Evolutionary conservation across 2,888 invertebrate species (phyloP).

Genomic region (Clunio marinus): DNA sequence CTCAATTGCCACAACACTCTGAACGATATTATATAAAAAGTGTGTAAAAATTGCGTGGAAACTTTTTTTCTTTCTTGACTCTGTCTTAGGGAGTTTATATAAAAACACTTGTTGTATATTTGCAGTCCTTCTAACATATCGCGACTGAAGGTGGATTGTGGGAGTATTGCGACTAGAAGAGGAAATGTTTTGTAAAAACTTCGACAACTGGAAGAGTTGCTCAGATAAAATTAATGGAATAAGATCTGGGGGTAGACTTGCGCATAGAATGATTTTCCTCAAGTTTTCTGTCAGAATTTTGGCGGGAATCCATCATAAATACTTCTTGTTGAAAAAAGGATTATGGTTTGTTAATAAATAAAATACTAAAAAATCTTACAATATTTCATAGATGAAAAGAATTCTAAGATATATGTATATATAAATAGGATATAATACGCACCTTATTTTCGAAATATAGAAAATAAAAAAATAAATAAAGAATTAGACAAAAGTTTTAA

Average conservation of each 20-base stretch:
- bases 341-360: no score
- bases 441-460: no score
- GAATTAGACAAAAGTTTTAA: no score
- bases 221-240: not conserved
- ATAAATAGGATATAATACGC: no score
- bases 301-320: not conserved
- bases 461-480: no score
- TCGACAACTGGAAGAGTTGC: conserved; percentile 33
- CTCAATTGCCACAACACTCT: not conserved
- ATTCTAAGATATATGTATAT: no score
- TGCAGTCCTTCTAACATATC: conserved; percentile 30
- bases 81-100: conserved; percentile 12
- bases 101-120: conserved; percentile 39
- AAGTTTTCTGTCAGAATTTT: not conserved
- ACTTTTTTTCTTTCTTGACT: not conserved
- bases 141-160: conserved; percentile 20
- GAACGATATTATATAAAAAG: not conserved
- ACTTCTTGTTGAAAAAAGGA: no score
- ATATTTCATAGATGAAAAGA: no score
- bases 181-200: conserved; percentile 24
- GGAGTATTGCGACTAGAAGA: not conserved
- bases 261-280: not conserved
- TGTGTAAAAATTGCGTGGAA: conserved; percentile 8
- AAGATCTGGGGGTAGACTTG: conserved; percentile 25
- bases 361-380: no score